Evolutionary conservation across 2,888 invertebrate genomes (phyloP).

Genomic region (Cremastobaeus sp.): DNA sequence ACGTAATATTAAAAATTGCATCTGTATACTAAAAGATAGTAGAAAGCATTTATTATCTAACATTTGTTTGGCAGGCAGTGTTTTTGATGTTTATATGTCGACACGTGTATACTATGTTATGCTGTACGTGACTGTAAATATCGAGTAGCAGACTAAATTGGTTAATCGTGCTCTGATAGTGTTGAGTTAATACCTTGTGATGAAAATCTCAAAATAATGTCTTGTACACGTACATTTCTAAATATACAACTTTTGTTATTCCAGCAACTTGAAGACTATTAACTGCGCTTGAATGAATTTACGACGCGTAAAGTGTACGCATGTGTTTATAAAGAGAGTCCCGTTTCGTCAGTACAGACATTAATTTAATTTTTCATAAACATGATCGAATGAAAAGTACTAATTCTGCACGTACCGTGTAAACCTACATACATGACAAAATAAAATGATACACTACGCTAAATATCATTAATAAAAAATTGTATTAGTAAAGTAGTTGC

Average conservation of each 20-base stretch:
- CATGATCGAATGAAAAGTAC: slow-evolving; percentile 19
- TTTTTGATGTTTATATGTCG: slow-evolving; percentile 34
- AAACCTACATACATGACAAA: slow-evolving; percentile 18
- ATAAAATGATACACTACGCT: slow-evolving; percentile 1
- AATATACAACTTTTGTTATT: background rate
- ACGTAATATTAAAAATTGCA: slow-evolving; percentile 10
- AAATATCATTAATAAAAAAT: slow-evolving; percentile 12
- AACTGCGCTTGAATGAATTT: slow-evolving; percentile 8
- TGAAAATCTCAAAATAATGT: slow-evolving; percentile 46
- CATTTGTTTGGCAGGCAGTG: slow-evolving; percentile 35
- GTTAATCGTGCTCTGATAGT: slow-evolving; percentile 65
- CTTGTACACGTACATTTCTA: slow-evolving; percentile 19
- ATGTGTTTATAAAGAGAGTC: background rate
- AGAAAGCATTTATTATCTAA: slow-evolving; percentile 24
- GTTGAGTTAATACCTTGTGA: slow-evolving; percentile 40
- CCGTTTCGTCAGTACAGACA: background rate
- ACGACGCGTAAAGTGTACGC: background rate
- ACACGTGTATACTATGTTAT: slow-evolving; percentile 43
- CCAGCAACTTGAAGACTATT: background rate
- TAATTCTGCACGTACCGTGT: slow-evolving; percentile 12
- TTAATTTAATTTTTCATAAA: slow-evolving; percentile 15
- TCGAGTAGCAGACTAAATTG: slow-evolving; percentile 75
- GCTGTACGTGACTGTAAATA: slow-evolving; percentile 48
- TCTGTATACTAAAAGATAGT: slow-evolving; percentile 10
- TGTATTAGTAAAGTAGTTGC: slow-evolving; percentile 8